Evolutionary conservation across 2,113 vertebrate genomes (phyloP), one percentile per base, ranked within the genome.

Genomic region (Bombycilla garrulus): DNA sequence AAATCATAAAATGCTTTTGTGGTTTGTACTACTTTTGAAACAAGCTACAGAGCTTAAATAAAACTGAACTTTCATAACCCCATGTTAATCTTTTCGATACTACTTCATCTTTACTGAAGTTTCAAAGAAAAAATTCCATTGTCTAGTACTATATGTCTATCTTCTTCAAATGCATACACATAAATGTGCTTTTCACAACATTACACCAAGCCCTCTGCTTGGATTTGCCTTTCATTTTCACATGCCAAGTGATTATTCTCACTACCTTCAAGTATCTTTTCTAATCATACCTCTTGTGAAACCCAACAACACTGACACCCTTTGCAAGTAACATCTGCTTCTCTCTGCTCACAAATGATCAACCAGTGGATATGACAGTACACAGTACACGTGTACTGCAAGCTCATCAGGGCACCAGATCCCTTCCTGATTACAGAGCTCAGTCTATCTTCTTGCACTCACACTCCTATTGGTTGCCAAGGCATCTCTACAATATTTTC

Each of bases 31-130:
- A 44, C 38, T 82, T 95, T 83, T 88, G 79, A 95, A 93, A 72
- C 17, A 90, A 96, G 40, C 40, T 90, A 61, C 51, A 29, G 57
- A 81, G 47, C 38, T 92, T 83, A 62, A 21, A 85, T 38, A 91
- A 91, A 88, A 50, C 50, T 70, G 54, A 90, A 86, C 47, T 86
- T 83, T 82, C 90, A 60, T 51, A 95, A 83, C 94, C 76, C 90
- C 57, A 81, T 38, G 74, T 67, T 90, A 97, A 96, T 45, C 69
- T 92, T 93, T 97, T 81, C 23, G 15, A 81, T 76, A 86, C 64
- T 92, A 54, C 50, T 91, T 88, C 54, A 96, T 95, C 95, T 97
- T 88, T 78, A 96, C 60, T 3, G 19, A 91, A 70, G 85, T 92
- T 95, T 88, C 44, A 87, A 93, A 79, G 60, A 93, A 91, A 77